Evolutionary conservation across 2,888 invertebrate genomes (phyloP), one percentile per base, ranked within the genome.

Genomic region (Tricholauxania praeusta): DNA sequence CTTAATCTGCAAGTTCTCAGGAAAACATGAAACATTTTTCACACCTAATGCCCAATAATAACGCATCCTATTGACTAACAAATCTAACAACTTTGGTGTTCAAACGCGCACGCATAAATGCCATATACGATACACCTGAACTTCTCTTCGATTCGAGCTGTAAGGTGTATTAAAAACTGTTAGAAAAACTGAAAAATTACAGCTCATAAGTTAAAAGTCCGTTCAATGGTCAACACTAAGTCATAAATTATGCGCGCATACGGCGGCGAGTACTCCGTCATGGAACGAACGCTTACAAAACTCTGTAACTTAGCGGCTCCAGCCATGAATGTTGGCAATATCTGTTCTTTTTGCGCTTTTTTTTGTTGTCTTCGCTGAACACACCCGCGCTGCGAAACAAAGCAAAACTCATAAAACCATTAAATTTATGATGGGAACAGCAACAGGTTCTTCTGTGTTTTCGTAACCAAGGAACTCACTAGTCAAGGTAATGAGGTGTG

Each of bases 341-440:
- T 6, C 32, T 49, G 14, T 14, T 19, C 32, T 28, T 28, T 28
- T 28, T 28, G 4, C 28, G 28, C 28, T 22, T 22, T 22, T 22
- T 22, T 3, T 22, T 3, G n/a, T n/a, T n/a, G n/a, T n/a, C n/a
- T 48, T 51, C 17, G 57, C 39, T 12, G 48, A 68, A 48, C 68
- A 62, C 70, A 51, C 70, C 62, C 70, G 62, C 60, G 70, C 62
- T 51, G 14, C 5, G 48, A 15, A 12, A 47, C 32, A 39, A 62
- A 62, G 57, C 63, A 63, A 63, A 4, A n/a, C 53, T 75, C 75
- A 76, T 77, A 77, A 77, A 77, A 69, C 67, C 70, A 63, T 72
- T 55, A 75, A 74, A 78, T 78, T 77, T 78, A 78, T 71, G 74
- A 77, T 78, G 78, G 75, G 78, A 78, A 78, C 77, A 74, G 75